These are phyloP conservation scores for Homarus gammarus DNA, from an alignment of 2,888 invertebrate species.

Conservation along the genomic window DNA sequence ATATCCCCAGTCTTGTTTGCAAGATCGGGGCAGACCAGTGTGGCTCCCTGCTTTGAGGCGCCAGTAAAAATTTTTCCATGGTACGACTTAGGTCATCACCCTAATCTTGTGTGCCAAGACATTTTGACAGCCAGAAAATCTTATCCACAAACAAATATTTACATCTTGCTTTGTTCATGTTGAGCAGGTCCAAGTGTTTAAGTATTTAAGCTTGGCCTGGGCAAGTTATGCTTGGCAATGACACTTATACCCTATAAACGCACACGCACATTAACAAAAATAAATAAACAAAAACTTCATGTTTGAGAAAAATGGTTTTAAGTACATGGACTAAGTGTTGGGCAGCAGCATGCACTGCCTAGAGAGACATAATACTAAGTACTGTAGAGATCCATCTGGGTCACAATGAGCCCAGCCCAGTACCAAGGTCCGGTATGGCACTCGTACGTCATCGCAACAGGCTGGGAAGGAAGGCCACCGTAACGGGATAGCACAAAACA, in stretches of 20 bases:
- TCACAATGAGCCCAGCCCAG: slow-evolving; percentile 50
- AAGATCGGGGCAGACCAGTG: slow-evolving; percentile 44
- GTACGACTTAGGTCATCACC: slow-evolving; percentile 38
- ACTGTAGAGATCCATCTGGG: slow-evolving; percentile 61
- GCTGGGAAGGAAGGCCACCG: slow-evolving; percentile 49
- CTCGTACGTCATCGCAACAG: slow-evolving; percentile 35
- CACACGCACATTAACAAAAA: slow-evolving; percentile 57
- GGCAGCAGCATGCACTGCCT: slow-evolving; percentile 55
- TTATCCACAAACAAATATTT: slow-evolving; percentile 61
- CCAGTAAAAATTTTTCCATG: slow-evolving; percentile 21
- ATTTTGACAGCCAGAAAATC: slow-evolving; percentile 39
- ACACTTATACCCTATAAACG: slow-evolving; percentile 59
- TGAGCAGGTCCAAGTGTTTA: slow-evolving; percentile 68
- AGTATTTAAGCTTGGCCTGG: slow-evolving; percentile 57
- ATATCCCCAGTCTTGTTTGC: slow-evolving; percentile 46
- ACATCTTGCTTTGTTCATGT: slow-evolving; percentile 66
- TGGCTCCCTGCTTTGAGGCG: slow-evolving; percentile 30
- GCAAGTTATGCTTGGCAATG: slow-evolving; percentile 48
- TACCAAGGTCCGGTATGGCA: slow-evolving; percentile 52
- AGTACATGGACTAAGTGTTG: slow-evolving; percentile 65
- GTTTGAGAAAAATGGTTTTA: slow-evolving; percentile 53
- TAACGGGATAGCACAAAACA: not conserved
- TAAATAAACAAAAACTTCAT: slow-evolving; percentile 62
- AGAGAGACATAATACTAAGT: slow-evolving; percentile 71
- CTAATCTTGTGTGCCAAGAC: slow-evolving; percentile 42